A percentile compares a stretch with the other conserved stretches of the same genome.
phyloP scores from a whole-genome alignment of 2,888 invertebrate genomes.

The Crepidodera aurea region DNA sequence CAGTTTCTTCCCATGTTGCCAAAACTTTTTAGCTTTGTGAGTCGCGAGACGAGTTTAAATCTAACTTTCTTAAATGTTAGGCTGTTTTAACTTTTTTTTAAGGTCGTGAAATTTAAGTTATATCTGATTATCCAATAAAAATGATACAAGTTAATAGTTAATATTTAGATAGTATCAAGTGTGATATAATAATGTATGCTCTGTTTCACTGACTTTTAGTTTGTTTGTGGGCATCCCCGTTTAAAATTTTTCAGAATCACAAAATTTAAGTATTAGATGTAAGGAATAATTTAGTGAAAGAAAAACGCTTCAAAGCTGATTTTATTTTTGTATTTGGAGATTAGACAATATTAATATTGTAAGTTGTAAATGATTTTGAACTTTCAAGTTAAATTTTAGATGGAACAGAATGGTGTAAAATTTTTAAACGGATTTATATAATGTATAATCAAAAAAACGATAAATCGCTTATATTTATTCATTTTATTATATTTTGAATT shows the following conservation, averaged over 20 bases:
- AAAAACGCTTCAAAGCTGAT: conserved; percentile 48
- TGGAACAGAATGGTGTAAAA: conserved; percentile 28
- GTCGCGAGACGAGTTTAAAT: too few relatives aligned
- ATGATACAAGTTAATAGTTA: too few relatives aligned
- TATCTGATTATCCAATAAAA: too few relatives aligned
- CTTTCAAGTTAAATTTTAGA: conserved; percentile 23
- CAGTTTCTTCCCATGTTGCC: too few relatives aligned
- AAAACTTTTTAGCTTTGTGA: too few relatives aligned
- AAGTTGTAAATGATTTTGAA: conserved; percentile 21
- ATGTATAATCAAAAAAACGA: conserved; percentile 19
- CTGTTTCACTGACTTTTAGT: too few relatives aligned
- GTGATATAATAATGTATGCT: too few relatives aligned
- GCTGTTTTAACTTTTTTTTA: too few relatives aligned
- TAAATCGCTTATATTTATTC: conserved; percentile 14
- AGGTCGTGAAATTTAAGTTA: too few relatives aligned
- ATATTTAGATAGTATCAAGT: too few relatives aligned
- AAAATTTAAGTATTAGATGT: conserved; percentile 20
- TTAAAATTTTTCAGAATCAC: conserved; percentile 10
- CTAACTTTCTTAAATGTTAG: too few relatives aligned
- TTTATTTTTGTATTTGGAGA: conserved; percentile 51
- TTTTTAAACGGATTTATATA: conserved; percentile 15
- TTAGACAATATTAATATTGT: conserved; percentile 29
- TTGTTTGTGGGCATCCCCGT: not conserved
- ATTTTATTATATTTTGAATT: not conserved
- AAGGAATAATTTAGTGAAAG: conserved; percentile 26